phyloP scores from a whole-genome alignment of 2,888 invertebrate species.

The Eudasyphora cyanicolor region DNA sequence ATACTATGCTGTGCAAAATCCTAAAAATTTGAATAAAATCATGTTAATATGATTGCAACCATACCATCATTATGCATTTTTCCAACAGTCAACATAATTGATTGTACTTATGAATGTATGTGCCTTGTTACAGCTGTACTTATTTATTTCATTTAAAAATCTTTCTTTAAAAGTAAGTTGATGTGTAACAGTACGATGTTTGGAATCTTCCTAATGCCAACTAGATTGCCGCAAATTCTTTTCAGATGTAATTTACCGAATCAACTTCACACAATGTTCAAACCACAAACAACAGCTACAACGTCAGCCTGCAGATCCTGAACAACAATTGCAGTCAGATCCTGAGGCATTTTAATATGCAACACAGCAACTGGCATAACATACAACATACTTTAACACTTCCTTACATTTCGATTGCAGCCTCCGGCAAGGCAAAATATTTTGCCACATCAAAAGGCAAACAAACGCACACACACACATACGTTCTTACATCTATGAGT shows the following conservation, averaged over 20 bases:
- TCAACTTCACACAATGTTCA: conserved; percentile 2
- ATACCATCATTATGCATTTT: too few relatives aligned
- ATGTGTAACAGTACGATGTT: neutral
- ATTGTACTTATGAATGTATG: too few relatives aligned
- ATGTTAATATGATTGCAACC: too few relatives aligned
- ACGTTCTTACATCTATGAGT: too few relatives aligned
- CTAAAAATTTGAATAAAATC: too few relatives aligned
- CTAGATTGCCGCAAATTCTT: conserved; percentile 26
- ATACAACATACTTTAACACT: conserved; percentile 57
- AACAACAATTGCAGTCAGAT: neutral
- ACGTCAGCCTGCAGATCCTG: neutral
- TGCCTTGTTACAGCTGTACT: too few relatives aligned
- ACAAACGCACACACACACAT: neutral
- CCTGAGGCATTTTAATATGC: conserved; percentile 40
- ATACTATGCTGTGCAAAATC: too few relatives aligned
- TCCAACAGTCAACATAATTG: too few relatives aligned
- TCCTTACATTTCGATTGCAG: conserved; percentile 55
- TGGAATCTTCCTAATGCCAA: neutral
- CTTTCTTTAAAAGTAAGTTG: neutral
- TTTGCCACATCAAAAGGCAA: conserved; percentile 32
- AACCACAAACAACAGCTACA: conserved; percentile 17
- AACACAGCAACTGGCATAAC: conserved; percentile 57
- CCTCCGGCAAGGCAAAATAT: conserved; percentile 51
- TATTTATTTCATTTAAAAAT: too few relatives aligned
- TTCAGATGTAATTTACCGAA: conserved; percentile 35